These are phyloP conservation scores for Leptinotarsa tumamoca DNA, from an alignment of 2,888 invertebrate species.

Conservation along the genomic window DNA sequence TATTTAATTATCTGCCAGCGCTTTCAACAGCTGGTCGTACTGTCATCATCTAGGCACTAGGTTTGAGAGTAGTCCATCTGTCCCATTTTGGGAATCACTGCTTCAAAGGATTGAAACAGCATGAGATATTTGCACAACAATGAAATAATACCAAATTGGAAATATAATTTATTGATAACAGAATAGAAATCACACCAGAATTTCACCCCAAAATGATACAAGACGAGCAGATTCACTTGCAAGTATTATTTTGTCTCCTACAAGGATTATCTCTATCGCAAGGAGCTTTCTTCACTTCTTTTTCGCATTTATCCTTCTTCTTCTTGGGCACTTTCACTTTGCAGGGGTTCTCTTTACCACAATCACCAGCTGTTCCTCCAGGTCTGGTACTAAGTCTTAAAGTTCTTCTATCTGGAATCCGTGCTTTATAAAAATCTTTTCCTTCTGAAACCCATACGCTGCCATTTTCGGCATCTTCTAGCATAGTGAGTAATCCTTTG, in stretches of 20 bases:
- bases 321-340: constrained; percentile 37
- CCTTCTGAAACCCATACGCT: constrained; percentile 70
- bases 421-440: constrained; percentile 54
- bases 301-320: constrained; percentile 45
- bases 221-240: constrained; percentile 11
- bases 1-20: no score
- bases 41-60: no score
- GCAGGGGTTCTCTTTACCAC: constrained; percentile 28
- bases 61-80: no score
- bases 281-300: constrained; percentile 35
- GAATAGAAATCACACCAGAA: not conserved
- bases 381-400: not conserved
- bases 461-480: constrained; percentile 66
- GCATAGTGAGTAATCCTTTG: constrained; percentile 59
- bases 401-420: constrained; percentile 52
- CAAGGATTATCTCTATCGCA: constrained; percentile 35
- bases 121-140: no score
- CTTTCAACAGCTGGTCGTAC: no score
- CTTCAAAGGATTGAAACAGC: no score
- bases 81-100: no score
- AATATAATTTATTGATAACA: not conserved
- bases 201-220: not conserved
- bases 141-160: not conserved
- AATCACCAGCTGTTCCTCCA: constrained; percentile 28
- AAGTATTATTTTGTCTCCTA: constrained; percentile 23